Evolutionary conservation across 2,797 vertebrate species (phyloP).

Genomic region (Hylomyscus alleni): DNA sequence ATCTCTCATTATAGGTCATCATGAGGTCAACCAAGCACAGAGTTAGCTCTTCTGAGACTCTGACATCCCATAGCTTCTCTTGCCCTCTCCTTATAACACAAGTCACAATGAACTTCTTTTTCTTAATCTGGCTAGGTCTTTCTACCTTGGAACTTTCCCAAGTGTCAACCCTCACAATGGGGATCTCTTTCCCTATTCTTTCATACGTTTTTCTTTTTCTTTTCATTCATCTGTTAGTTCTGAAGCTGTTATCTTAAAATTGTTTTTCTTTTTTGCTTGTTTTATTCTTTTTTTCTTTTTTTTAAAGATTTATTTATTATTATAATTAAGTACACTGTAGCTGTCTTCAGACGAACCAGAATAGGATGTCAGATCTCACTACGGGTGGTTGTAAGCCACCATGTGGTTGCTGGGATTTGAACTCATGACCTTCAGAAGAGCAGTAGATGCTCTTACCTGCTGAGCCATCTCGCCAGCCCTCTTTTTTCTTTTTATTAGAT

Average conservation of each 20-base stretch:
- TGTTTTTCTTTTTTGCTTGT: not conserved
- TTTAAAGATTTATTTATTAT: no score
- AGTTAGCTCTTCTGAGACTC: not conserved
- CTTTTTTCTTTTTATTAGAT: no score
- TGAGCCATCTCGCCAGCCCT: no score
- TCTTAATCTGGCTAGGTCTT: not conserved
- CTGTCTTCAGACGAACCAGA: no score
- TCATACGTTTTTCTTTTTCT: not conserved
- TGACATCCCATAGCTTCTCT: not conserved
- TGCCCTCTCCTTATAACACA: not conserved
- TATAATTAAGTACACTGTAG: no score
- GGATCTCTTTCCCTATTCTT: not conserved
- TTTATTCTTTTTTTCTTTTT: no score
- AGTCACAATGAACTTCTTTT: not conserved
- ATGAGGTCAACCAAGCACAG: not conserved
- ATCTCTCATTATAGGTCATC: not conserved
- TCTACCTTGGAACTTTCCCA: not conserved
- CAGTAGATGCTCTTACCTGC: no score
- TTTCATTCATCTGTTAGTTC: constrained; percentile 32
- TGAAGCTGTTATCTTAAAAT: constrained; percentile 6
- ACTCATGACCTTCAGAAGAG: no score
- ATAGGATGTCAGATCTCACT: no score
- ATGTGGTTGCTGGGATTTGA: no score
- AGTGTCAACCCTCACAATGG: not conserved
- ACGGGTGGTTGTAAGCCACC: no score